Base-by-base conservation (phyloP, 1,140 invertebrate genomes). In the Drosophila obscura region DNA sequence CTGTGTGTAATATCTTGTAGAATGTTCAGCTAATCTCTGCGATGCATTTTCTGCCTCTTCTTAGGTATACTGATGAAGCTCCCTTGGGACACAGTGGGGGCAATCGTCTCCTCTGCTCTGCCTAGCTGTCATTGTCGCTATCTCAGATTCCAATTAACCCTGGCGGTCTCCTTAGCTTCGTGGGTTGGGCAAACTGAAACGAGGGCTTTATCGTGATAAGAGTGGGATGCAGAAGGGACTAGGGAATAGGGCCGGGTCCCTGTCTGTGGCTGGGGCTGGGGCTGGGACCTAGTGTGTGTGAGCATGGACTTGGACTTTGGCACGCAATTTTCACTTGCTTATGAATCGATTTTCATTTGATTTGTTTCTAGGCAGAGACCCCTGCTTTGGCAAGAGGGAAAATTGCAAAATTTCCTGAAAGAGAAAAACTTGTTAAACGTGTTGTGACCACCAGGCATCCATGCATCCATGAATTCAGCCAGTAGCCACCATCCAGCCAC, bases 361-460 rank as follows among this genome's bases (percentile, higher is more conserved):
- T 74, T 59, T 66, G 53, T 65, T 74, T 65, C 65, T 72, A 53
- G 43, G 31, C 60, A 65, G 35, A 11, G 43, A 39, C 41, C 28
- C 62, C 67, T 84, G 81, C 67, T 64, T 64, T 80, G 64, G 68
- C 77, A 57, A 49, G 59, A 45, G 71, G 67, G 61, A 78, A 85
- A 87, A 82, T 88, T 87, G 68, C 79, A 88, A 88, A 87, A 79
- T 88, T 87, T 87, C 83, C 83, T 87, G 84, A 69, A 71, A 50
- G 43, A 39, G 75, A 83, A 83, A 73, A 83, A 87, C 83, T 88
- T 77, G 83, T 88, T 77, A 84, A 79, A 87, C 83, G 74, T 80
- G 83, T 87, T 87, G 83, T 66, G 65, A 69, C 60, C 74, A 66
- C 46, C 51, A 50, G 5, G 3, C 35, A 13, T 35, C 35, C 35